Base-by-base conservation (phyloP, 2,888 invertebrate species). In the Suillia variegata region DNA sequence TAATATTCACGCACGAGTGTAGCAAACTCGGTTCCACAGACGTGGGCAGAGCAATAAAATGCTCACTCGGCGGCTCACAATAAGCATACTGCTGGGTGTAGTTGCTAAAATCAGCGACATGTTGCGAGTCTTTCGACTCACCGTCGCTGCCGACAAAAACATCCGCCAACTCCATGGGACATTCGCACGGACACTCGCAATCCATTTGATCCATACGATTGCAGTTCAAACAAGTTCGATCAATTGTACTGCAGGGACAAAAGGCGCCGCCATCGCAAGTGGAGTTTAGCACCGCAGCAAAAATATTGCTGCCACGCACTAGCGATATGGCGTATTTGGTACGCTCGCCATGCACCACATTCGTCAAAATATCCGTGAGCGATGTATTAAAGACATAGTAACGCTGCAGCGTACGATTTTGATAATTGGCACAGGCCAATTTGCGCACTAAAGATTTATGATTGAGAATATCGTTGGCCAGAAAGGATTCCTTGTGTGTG, bases 161-260 rank as follows among this genome's bases (percentile, higher is more conserved):
- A n/a, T 66, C 63, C n/a, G n/a, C n/a, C 1, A 78, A 62, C 17
- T 77, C 68, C 74, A 87, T 84, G 62, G 85, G 90, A 75, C 96
- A 96, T 80, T 96, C 95, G 78, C 96, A 96, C 0, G 96, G 96
- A 75, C 96, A 96, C 80, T 96, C 96, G 71, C 96, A 96, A 76
- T 96, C 95, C 2, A 89, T 91, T 82, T 94, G 94, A 78, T 96
- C 96, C 93, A 96, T 94, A 52, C 95, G 87, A 78, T 94, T 91
- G 78, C 96, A 96, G 78, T 96, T 96, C 22, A 96, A 85, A 78
- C 96, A 96, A 2, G 92, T 85, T 2, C 94, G 87, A 79, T 95
- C 93, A 66, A 89, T 91, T 82, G 92, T 93, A 75, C 93, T 95
- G 78, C 96, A 96, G 0, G 96, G 96, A 76, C 96, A 96, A 82